phyloP scores from a whole-genome alignment of 2,888 invertebrate genomes.

The Chloroclystis v-ata region DNA sequence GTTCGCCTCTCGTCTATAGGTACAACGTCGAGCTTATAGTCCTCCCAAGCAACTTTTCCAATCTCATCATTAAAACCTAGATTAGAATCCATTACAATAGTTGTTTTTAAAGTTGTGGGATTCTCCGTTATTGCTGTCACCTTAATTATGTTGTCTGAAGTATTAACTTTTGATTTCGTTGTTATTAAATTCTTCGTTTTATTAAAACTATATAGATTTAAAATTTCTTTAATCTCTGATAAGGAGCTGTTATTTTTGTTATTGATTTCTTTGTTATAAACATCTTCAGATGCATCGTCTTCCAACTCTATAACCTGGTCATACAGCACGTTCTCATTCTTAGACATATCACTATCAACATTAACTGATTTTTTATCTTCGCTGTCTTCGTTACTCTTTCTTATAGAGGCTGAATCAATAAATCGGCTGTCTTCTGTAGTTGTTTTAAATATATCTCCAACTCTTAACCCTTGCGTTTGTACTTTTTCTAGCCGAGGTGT shows the following conservation, averaged over 20 bases:
- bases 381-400: constrained; percentile 16
- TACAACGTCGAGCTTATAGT: constrained; percentile 13
- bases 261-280: constrained; percentile 14
- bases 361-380: background rate
- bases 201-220: too few species aligned
- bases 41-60: constrained; percentile 1
- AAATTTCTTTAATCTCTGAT: too few species aligned
- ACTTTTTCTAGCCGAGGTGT: background rate
- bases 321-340: background rate
- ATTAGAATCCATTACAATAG: background rate
- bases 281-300: constrained; percentile 10
- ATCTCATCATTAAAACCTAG: constrained; percentile 3
- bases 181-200: too few species aligned
- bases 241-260: constrained; percentile 5
- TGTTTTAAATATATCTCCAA: too few species aligned
- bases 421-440: too few species aligned
- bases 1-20: constrained; percentile 11
- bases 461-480: background rate
- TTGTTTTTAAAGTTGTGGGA: constrained; percentile 15
- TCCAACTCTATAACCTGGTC: constrained; percentile 1
- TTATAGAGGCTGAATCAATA: constrained; percentile 9
- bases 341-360: background rate
- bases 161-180: background rate
- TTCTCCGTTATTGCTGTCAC: too few species aligned
- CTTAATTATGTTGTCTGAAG: background rate